Evolutionary conservation across 2,888 invertebrate species (phyloP), one percentile per base, ranked within the genome.

Genomic region (Agrypnus murinus): DNA sequence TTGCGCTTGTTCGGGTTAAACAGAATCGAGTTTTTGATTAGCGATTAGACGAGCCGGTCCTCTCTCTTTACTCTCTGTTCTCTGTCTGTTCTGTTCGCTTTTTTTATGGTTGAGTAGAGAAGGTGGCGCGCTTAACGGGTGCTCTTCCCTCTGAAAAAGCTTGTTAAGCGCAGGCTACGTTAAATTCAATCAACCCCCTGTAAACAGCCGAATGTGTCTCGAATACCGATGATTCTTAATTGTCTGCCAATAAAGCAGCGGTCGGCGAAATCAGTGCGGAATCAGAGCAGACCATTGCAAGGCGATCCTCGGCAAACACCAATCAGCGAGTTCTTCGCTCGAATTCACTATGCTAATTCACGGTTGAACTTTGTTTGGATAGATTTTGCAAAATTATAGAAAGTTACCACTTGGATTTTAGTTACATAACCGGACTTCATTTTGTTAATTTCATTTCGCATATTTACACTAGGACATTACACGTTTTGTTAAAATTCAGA

Each of bases 141-240:
- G 53, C 69, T 48, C 67, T 67, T 65, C 70, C 70, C 60, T 48
- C 72, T 74, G 74, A 77, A 78, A 77, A 78, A 78, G 76, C 77
- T 79, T 76, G 80, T 78, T 78, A 79, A 75, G 77, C 75, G 75
- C 74, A 71, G 77, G 77, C 77, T 72, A 69, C 73, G 72, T 71
- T 73, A 76, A 81, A 83, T 81, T 83, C 84, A 84, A 85, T 85
- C 85, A 85, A 81, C 82, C 81, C 82, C 81, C 79, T 78, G 84
- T 82, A 84, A 84, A 85, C 83, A 84, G 77, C 77, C 77, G 76
- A 74, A 79, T 80, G 83, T 82, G 82, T 78, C 78, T 78, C 79
- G 84, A 84, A 83, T 83, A 82, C 82, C 81, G 83, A 83, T 84
- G 84, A 81, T 81, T 83, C 83, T 82, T 85, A 85, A 85, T 85